These are phyloP conservation scores for Hippocampus kuda DNA, from an alignment of 2,797 vertebrate genomes.

Conservation along the genomic window DNA sequence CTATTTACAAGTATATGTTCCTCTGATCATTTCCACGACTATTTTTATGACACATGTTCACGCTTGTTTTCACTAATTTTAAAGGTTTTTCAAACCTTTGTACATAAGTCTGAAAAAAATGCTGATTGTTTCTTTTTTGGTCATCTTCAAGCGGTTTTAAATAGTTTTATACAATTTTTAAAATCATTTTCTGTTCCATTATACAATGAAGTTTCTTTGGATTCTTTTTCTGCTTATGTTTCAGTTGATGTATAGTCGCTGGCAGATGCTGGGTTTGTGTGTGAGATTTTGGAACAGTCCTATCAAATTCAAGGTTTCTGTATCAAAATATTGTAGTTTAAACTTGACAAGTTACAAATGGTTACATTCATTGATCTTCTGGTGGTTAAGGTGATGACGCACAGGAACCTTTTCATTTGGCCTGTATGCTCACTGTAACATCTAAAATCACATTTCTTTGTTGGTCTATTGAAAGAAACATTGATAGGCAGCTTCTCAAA, in stretches of 20 bases:
- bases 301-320: not conserved
- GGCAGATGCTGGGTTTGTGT: not conserved
- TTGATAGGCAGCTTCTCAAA: not conserved
- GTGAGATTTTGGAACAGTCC: not conserved
- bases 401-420: not conserved
- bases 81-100: conserved; percentile 31
- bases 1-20: conserved; percentile 5
- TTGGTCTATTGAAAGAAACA: not conserved
- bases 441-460: not conserved
- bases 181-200: not conserved
- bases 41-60: conserved; percentile 1
- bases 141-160: conserved; percentile 36
- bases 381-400: not conserved
- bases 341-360: not conserved
- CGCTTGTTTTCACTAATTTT: conserved; percentile 6
- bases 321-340: not conserved
- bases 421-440: not conserved
- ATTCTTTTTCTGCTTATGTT: not conserved
- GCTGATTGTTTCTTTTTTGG: not conserved
- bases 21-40: not conserved
- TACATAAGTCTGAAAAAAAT: conserved; percentile 54
- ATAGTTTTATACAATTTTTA: conserved; percentile 50
- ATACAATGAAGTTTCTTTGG: not conserved
- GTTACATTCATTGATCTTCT: not conserved
- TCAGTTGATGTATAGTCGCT: not conserved